phyloP scores from a whole-genome alignment of 1,140 invertebrate species.

The Reticulitermes speratus region DNA sequence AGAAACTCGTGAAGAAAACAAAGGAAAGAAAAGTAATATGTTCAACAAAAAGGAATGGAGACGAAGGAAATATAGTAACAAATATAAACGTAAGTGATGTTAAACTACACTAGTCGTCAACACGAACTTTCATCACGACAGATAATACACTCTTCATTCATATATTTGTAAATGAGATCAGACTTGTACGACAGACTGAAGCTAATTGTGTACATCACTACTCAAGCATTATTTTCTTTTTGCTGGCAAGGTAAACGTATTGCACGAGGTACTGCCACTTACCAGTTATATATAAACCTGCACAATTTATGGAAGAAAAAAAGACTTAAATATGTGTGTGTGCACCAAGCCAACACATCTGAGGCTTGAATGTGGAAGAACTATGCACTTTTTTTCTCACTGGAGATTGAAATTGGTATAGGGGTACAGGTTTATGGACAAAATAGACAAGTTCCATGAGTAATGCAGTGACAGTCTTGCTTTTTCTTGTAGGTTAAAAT shows the following conservation, averaged over 20 bases:
- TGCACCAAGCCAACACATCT: too few relatives aligned
- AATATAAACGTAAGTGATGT: slow-evolving; percentile 54
- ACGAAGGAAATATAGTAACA: slow-evolving; percentile 64
- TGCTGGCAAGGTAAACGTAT: not conserved
- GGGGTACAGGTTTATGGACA: too few relatives aligned
- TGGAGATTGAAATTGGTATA: too few relatives aligned
- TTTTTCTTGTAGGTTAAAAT: too few relatives aligned
- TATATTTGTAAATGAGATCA: not conserved
- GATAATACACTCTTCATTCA: too few relatives aligned
- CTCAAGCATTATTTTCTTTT: not conserved
- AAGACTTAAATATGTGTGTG: too few relatives aligned
- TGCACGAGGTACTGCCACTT: not conserved
- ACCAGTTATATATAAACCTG: too few relatives aligned
- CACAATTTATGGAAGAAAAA: too few relatives aligned
- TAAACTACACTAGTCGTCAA: slow-evolving; percentile 21
- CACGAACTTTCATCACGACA: not conserved
- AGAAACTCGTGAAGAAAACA: not conserved
- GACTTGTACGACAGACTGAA: not conserved
- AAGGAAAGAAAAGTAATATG: slow-evolving; percentile 45
- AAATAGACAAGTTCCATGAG: too few relatives aligned
- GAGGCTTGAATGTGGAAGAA: too few relatives aligned
- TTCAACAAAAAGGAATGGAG: slow-evolving; percentile 66
- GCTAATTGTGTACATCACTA: not conserved
- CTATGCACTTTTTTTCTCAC: too few relatives aligned
- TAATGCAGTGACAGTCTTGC: too few relatives aligned